Percentiles rank a stretch among this genome's conserved stretches.
phyloP scores from a whole-genome alignment of 2,888 invertebrate species.

The Hypolimnas misippus region DNA sequence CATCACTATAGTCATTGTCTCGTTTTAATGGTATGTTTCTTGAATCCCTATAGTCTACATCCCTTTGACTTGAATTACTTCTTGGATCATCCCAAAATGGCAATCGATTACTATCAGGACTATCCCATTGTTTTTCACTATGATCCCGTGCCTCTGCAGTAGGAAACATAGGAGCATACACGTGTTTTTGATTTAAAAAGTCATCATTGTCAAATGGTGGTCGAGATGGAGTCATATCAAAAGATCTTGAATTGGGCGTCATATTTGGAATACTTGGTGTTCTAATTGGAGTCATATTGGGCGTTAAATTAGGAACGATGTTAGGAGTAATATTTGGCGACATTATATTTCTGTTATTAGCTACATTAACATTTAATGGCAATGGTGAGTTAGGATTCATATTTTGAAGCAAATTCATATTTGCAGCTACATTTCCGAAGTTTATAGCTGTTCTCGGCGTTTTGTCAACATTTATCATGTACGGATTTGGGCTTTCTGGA shows the following conservation, averaged over 20 bases:
- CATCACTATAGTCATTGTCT: background rate
- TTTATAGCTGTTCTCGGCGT: conserved; percentile 44
- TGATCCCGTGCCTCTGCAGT: conserved; percentile 51
- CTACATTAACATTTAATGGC: conserved; percentile 20
- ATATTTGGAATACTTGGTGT: conserved; percentile 43
- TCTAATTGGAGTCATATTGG: conserved; percentile 45
- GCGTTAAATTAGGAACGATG: conserved; percentile 29
- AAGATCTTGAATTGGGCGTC: conserved; percentile 44
- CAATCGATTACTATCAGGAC: conserved; percentile 14
- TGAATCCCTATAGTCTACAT: conserved; percentile 37
- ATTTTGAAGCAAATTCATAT: conserved; percentile 18
- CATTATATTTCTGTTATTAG: conserved; percentile 19
- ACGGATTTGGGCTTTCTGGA: conserved; percentile 49
- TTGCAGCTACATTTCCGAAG: conserved; percentile 19
- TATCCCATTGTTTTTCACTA: conserved; percentile 33
- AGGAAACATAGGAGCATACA: conserved; percentile 64
- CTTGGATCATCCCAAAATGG: conserved; percentile 44
- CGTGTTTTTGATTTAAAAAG: conserved; percentile 55
- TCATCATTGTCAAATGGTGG: conserved; percentile 59
- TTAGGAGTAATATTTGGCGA: conserved; percentile 31
- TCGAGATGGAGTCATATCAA: conserved; percentile 52
- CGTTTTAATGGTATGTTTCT: background rate
- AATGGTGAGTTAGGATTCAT: conserved; percentile 13
- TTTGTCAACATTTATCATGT: conserved; percentile 48
- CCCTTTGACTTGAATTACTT: conserved; percentile 43